Conservation (phyloP, 2,113 vertebrate genomes). For the Dicrurus megarhynchus region DNA sequence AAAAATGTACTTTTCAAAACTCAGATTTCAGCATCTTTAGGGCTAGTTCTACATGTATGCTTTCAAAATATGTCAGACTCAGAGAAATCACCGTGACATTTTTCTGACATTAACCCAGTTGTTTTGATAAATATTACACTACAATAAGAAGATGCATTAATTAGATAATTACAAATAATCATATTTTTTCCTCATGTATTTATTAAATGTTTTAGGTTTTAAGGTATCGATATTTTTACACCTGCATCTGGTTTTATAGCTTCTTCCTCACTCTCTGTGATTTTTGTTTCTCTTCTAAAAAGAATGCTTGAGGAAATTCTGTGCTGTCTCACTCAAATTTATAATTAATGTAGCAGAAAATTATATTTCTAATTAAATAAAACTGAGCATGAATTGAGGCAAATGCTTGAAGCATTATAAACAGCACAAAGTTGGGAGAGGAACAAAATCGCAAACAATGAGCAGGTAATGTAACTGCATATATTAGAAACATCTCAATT, state of each 20-base stretch:
- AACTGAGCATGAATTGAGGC: constrained; percentile 31
- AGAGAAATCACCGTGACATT: neutral
- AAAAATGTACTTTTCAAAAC: neutral
- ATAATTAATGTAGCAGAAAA: constrained; percentile 65
- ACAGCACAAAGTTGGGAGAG: constrained; percentile 26
- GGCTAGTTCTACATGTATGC: neutral
- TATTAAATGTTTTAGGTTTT: neutral
- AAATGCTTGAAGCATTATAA: constrained; percentile 40
- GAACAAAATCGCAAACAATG: constrained; percentile 45
- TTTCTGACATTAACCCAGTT: neutral
- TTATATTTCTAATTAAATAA: constrained; percentile 65
- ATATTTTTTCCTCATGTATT: neutral
- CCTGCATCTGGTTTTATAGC: neutral
- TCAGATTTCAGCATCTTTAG: neutral
- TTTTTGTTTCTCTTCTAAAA: neutral
- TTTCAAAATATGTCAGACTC: neutral
- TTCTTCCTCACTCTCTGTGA: neutral
- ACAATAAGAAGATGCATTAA: neutral
- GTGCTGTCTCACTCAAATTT: constrained; percentile 24
- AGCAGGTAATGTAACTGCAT: constrained; percentile 59
- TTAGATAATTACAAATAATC: neutral
- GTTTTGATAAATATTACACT: neutral
- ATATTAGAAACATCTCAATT: constrained; percentile 72
- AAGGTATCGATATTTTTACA: neutral
- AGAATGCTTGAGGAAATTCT: constrained; percentile 17